Evolutionary conservation across 2,888 invertebrate species (phyloP), one percentile per base, ranked within the genome.

Genomic region (Cremastinae sp.): DNA sequence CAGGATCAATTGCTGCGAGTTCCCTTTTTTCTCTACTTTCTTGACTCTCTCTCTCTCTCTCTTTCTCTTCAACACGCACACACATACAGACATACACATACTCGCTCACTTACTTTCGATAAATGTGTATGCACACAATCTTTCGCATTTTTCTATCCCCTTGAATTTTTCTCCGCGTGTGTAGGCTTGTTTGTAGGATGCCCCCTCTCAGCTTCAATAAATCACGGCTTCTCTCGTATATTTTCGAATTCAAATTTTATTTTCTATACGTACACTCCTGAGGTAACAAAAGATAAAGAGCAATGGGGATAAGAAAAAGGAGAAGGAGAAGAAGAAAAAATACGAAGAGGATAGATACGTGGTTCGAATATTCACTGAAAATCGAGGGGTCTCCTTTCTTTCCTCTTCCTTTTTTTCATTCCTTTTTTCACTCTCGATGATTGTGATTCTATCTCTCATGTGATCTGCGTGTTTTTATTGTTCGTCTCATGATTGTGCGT

Each of bases 191-290:
- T 28, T 28, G 28, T 28, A 5, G 2, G 28, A 39, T 53, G 39
- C 74, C n/a, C n/a, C n/a, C n/a, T 47, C 39, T 41, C 16, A 41
- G 37, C 45, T 47, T 18, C 53, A 47, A 49, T 75, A 75, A 76
- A 76, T 76, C 76, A 73, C 68, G 64, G 68, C 49, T 28, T 55
- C 18, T 65, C 18, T 62, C 68, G 72, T 72, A 72, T 76, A 72
- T 70, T 73, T 59, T 47, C 47, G 59, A 73, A 73, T 76, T 73
- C 68, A 76, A 76, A 76, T 76, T 76, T 76, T 76, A 53, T 69
- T 76, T 69, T 76, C 69, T 59, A 65, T 62, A 45, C 18, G 53
- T 56, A 58, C 58, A 69, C 68, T 43, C 35, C 22, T 56, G 22
- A 62, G 51, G 41, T 10, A 41, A 53, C 20, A 37, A 41, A 62